These are phyloP conservation scores for Acrocyrtus sp. DNA, from an alignment of 2,888 invertebrate species.

Conservation along the genomic window DNA sequence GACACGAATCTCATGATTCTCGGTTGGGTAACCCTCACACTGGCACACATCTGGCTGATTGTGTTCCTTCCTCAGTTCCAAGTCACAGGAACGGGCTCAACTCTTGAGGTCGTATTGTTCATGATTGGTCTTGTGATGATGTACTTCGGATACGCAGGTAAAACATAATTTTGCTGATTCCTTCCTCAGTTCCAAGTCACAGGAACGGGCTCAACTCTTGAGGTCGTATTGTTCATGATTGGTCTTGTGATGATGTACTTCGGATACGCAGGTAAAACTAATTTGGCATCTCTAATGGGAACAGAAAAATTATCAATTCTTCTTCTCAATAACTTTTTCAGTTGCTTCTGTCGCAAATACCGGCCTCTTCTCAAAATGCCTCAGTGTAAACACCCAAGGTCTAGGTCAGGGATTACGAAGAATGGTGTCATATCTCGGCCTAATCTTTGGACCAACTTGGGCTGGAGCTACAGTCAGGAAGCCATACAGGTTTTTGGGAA, in stretches of 20 bases:
- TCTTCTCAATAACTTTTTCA: no score
- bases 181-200: conserved; percentile 44
- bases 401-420: conserved; percentile 58
- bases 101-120: conserved; percentile 47
- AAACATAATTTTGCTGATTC: no score
- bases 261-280: conserved; percentile 62
- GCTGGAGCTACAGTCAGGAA: conserved; percentile 54
- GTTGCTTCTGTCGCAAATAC: conserved; percentile 62
- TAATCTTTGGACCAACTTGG: conserved; percentile 63
- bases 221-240: conserved; percentile 56
- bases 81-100: conserved; percentile 21
- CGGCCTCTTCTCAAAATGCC: conserved; percentile 61
- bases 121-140: conserved; percentile 62
- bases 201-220: conserved; percentile 18
- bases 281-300: no score
- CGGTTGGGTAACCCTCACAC: conserved; percentile 64
- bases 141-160: conserved; percentile 62
- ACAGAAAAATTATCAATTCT: no score
- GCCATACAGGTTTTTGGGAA: conserved; percentile 52
- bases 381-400: conserved; percentile 62
- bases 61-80: conserved; percentile 58
- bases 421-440: conserved; percentile 61
- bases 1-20: conserved; percentile 65
- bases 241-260: conserved; percentile 62
- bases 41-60: conserved; percentile 65